phyloP scores from a whole-genome alignment of 35 echinoderm and acorn worm genomes.

The Hemicentrotus pulcherrimus region DNA sequence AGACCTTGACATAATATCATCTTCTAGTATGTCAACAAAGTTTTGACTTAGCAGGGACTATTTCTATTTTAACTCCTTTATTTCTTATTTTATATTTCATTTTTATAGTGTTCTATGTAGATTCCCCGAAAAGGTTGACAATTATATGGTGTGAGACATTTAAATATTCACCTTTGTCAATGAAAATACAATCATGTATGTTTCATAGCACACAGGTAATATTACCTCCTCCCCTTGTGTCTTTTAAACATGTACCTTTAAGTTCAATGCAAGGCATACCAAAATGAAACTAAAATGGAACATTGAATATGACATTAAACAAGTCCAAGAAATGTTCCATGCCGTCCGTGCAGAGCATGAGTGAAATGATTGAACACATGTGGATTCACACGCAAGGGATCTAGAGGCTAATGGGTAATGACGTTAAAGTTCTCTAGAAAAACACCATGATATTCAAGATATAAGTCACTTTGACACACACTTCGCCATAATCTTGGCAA shows the following conservation, averaged over 20 bases:
- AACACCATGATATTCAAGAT: background rate
- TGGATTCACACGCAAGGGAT: background rate
- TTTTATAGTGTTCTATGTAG: background rate
- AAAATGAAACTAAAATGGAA: background rate
- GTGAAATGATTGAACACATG: background rate
- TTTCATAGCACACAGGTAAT: background rate
- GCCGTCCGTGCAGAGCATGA: background rate
- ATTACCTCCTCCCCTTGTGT: background rate
- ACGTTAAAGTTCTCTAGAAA: background rate
- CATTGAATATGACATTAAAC: background rate
- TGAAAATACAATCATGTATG: background rate
- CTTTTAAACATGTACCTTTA: background rate
- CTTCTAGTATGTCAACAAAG: background rate
- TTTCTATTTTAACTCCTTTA: background rate
- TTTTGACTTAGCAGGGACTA: background rate
- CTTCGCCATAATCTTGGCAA: background rate
- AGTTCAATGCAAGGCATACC: background rate
- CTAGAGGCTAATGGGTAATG: background rate
- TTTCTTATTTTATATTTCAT: background rate
- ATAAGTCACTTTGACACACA: background rate
- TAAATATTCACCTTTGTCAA: background rate
- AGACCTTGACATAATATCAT: background rate
- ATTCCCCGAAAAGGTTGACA: background rate
- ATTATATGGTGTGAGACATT: background rate
- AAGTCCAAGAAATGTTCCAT: background rate